Evolutionary conservation across 2,888 invertebrate genomes (phyloP), one percentile per base, ranked within the genome.

Genomic region (Poecilus cupreus): DNA sequence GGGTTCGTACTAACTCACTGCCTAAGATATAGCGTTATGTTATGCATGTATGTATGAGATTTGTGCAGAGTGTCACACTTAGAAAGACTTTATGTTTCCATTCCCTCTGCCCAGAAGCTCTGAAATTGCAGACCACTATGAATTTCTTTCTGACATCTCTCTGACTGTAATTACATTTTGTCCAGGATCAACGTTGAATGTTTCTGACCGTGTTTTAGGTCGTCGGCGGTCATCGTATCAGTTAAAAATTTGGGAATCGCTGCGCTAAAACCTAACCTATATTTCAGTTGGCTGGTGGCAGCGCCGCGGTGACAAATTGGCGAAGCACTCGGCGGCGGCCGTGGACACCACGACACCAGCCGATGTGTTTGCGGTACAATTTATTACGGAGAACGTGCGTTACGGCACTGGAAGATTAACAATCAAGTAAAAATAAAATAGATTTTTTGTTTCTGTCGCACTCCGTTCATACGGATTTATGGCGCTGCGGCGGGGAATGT

Each of bases 361-460:
- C 68, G 68, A 68, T 68, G 39, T 68, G 22, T 68, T 68, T 68
- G 68, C 68, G 68, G 68, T 68, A 39, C 39, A 76, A 76, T 76
- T 76, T 76, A 76, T 76, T 54, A 54, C 76, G 32, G 18, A 32
- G 24, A 26, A 54, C 76, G 76, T 54, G 76, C 51, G 54, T 54
- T 32, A 18, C 49, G 76, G 24, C 76, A 76, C 54, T 37, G 32
- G 37, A 51, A 76, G 76, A 76, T 76, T 76, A 76, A 76, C 76
- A 76, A 32, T 76, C 76, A 76, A 54, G 32, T 51, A 54, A 76
- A 76, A 76, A 54, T 54, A 68, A 68, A 68, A 68, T 68, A 68
- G 68, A 37, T 68, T 39, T 39, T 54, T 54, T 54, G 54, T 54
- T 54, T 54, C 54, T 54, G 54, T 54, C 54, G 54, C 18, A 13